Percentiles rank a stretch among this genome's conserved stretches.
Conservation (phyloP, 2,113 vertebrate genomes). For the Mohoua ochrocephala region DNA sequence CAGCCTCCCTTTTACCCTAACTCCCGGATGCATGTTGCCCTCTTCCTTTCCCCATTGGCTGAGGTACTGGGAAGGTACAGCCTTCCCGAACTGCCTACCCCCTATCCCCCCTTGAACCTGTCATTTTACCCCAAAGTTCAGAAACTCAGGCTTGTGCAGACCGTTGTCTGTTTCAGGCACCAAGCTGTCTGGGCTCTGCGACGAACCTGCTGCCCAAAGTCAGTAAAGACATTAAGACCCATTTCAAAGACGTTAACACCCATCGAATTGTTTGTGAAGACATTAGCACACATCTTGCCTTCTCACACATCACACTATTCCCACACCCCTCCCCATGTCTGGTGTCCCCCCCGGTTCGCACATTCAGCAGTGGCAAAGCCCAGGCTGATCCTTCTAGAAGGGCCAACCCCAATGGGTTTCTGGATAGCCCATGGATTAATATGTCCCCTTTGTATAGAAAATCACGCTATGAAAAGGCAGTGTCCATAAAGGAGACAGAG, state of each 20-base stretch:
- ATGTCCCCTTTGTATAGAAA: neutral
- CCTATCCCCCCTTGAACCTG: neutral
- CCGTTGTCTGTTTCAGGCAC: neutral
- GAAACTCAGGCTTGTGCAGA: neutral
- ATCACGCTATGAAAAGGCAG: neutral
- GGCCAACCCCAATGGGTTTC: neutral
- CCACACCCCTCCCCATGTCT: accelerated
- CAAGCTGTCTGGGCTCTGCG: neutral
- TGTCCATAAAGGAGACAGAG: neutral
- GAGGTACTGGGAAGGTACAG: neutral
- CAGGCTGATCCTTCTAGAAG: neutral
- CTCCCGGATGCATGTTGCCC: neutral
- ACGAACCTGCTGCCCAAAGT: neutral
- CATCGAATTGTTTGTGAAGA: too few relatives aligned
- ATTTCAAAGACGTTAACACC: too few relatives aligned
- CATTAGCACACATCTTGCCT: too few relatives aligned
- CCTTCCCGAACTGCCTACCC: neutral
- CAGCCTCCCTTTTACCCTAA: neutral
- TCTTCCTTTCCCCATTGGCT: neutral
- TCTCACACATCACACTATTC: neutral
- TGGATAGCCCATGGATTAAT: neutral
- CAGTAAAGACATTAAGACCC: too few relatives aligned
- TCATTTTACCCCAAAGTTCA: neutral
- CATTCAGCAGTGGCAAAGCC: neutral
- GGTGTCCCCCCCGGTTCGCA: neutral